These are phyloP conservation scores for Poeciliopsis occidentalis DNA, from an alignment of 2,113 vertebrate species.

Conservation along the genomic window DNA sequence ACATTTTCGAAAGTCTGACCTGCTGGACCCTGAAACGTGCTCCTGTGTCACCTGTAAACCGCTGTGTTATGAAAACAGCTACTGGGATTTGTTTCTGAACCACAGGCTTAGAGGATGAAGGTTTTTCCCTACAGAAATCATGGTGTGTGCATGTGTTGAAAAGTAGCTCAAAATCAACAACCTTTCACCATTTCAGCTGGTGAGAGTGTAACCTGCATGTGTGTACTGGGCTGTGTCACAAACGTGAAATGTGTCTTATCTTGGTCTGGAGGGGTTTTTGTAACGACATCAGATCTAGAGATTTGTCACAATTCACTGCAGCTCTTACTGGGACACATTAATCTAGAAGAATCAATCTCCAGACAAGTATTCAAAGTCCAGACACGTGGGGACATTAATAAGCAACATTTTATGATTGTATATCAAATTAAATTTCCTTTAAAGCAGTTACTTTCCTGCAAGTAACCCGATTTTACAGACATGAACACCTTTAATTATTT, in stretches of 20 bases:
- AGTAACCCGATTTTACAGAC: background rate
- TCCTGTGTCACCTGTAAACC: background rate
- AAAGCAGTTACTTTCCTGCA: background rate
- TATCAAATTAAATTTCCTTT: background rate
- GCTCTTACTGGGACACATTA: background rate
- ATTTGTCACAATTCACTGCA: conserved; percentile 2
- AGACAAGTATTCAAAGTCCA: background rate
- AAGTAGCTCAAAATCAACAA: background rate
- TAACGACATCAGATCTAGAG: conserved; percentile 1
- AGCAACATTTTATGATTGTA: background rate
- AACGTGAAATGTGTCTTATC: background rate
- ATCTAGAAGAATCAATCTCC: background rate
- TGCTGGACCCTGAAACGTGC: background rate
- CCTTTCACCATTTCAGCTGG: background rate
- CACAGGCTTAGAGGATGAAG: background rate
- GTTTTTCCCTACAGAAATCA: background rate
- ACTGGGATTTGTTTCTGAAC: background rate
- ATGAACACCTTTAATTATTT: background rate
- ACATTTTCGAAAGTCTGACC: background rate
- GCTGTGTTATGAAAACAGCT: background rate
- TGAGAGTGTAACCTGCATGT: background rate
- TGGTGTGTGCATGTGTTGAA: no score
- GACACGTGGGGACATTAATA: no score
- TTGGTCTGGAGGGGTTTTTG: conserved; percentile 1
- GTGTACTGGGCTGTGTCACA: background rate